Evolutionary conservation across 2,888 invertebrate species (phyloP).

Genomic region (Nezara viridula): DNA sequence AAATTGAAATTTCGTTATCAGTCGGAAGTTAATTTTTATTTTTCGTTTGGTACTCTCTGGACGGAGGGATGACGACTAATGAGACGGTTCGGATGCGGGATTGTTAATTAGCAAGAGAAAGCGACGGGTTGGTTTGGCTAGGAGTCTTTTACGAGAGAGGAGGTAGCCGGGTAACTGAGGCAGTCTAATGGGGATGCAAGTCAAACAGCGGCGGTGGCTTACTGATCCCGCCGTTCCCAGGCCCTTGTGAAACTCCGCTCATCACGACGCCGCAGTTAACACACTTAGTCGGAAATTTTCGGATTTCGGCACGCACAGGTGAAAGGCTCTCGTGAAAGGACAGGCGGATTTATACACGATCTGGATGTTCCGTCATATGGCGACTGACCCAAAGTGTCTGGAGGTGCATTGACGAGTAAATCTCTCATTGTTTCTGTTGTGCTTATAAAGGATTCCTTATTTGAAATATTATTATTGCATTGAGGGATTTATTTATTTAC

Average conservation of each 20-base stretch:
- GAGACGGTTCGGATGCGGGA: slow-evolving; percentile 42
- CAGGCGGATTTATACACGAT: background rate
- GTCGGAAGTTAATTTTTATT: background rate
- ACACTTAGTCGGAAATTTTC: slow-evolving; percentile 58
- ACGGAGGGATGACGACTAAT: slow-evolving; percentile 7
- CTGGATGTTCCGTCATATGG: background rate
- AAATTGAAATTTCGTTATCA: background rate
- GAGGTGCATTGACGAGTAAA: too few species aligned
- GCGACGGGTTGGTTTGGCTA: slow-evolving; percentile 1
- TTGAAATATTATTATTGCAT: too few species aligned
- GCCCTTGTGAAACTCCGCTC: slow-evolving; percentile 50
- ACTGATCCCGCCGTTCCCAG: slow-evolving; percentile 37
- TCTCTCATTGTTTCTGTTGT: too few species aligned
- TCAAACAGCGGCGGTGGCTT: slow-evolving; percentile 51
- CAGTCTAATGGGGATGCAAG: slow-evolving; percentile 55
- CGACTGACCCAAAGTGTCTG: too few species aligned
- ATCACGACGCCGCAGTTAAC: slow-evolving; percentile 56
- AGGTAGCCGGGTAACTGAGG: slow-evolving; percentile 50
- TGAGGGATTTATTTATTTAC: too few species aligned
- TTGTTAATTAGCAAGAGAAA: slow-evolving; percentile 45
- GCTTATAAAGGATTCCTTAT: too few species aligned
- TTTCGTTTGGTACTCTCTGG: background rate
- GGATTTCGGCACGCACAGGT: slow-evolving; percentile 30
- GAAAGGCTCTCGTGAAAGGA: slow-evolving; percentile 54
- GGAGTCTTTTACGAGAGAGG: slow-evolving; percentile 24